phyloP scores from a whole-genome alignment of 2,797 vertebrate genomes.

The Lepilemur septentrionalis region DNA sequence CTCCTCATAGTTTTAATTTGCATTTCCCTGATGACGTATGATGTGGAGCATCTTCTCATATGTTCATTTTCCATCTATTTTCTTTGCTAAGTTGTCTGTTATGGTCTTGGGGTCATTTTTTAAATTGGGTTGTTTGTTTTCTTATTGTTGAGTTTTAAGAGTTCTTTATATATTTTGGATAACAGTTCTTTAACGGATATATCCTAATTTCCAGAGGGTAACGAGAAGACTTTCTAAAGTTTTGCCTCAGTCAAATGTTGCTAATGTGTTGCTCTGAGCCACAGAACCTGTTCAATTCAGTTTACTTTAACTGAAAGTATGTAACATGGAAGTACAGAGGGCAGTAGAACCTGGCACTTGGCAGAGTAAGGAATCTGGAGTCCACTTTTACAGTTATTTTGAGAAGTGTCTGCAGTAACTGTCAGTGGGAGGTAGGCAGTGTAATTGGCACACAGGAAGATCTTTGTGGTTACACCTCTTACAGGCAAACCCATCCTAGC shows the following conservation, averaged over 20 bases:
- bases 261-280: not conserved
- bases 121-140: not conserved
- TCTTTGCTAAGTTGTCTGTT: not conserved
- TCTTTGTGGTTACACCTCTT: not conserved
- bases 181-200: not conserved
- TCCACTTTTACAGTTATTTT: not conserved
- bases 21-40: not conserved
- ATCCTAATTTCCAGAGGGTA: not conserved
- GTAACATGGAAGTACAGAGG: not conserved
- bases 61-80: not conserved
- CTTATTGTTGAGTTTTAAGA: not conserved
- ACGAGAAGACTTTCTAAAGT: not conserved
- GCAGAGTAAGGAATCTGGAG: not conserved
- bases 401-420: not conserved
- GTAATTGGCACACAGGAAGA: not conserved
- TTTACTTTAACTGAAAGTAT: not conserved
- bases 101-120: not conserved
- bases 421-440: not conserved
- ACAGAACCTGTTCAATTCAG: not conserved
- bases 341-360: not conserved
- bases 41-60: not conserved
- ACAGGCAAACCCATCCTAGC: not conserved
- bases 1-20: not conserved
- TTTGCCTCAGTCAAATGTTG: not conserved
- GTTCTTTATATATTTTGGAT: not conserved